Conservation (phyloP, 2,113 vertebrate species). For the Tetrao urogallus region DNA sequence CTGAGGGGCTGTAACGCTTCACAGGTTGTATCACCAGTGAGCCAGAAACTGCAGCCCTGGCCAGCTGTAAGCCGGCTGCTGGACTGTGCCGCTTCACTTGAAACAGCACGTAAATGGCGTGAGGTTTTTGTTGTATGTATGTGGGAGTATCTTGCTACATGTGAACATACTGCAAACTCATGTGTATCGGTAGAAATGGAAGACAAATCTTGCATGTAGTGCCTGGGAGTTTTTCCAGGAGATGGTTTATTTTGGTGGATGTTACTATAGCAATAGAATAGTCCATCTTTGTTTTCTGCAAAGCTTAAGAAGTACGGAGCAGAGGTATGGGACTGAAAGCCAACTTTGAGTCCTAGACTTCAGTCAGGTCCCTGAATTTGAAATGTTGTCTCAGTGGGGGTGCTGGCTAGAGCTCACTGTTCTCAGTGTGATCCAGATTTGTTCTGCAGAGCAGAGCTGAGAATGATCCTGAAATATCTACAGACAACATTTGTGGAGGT, state of each 20-base stretch:
- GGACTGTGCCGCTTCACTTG: not conserved
- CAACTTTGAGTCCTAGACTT: not conserved
- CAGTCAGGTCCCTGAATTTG: not conserved
- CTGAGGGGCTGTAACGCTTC: not conserved
- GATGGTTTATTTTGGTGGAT: slow-evolving; percentile 2
- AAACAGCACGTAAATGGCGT: not conserved
- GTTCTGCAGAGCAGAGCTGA: not conserved
- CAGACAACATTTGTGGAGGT: not conserved
- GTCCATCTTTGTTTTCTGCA: not conserved
- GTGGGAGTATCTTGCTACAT: not conserved
- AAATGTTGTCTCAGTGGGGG: not conserved
- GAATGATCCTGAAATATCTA: not conserved
- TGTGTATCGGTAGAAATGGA: not conserved
- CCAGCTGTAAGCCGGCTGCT: not conserved
- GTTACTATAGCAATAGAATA: not conserved
- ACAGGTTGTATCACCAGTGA: not conserved
- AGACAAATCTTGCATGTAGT: not conserved
- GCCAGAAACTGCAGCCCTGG: not conserved
- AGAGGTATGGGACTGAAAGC: not conserved
- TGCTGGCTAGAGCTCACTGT: not conserved
- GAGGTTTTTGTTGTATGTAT: not conserved
- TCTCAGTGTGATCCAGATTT: not conserved
- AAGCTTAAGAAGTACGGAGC: not conserved
- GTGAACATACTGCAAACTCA: not conserved
- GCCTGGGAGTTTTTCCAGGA: not conserved